Evolutionary conservation across 30 jellyfish, hydroid and myxozoan genomes (phyloP).

Genomic region (Mastigias papua): DNA sequence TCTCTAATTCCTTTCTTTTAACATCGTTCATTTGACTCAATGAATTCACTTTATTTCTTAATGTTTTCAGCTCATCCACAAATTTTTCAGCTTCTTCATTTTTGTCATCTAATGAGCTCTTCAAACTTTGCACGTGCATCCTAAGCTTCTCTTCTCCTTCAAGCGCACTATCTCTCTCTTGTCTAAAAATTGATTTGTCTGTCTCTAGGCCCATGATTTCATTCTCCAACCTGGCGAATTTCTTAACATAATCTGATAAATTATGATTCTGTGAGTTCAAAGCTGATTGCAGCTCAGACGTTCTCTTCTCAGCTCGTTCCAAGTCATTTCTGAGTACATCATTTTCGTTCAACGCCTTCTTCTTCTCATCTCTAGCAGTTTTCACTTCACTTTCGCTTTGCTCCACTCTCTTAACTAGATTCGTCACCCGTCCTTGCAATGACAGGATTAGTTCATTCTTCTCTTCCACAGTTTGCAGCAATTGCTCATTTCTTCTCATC

Average conservation of each 20-base stretch:
- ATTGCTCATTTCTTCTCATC: conserved; percentile 38
- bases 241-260: conserved; percentile 6
- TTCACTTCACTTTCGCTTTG: conserved; percentile 29
- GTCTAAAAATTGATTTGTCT: conserved; percentile 60
- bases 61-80: conserved; percentile 9
- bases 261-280: conserved; percentile 21
- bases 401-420: conserved; percentile 38
- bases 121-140: conserved; percentile 42
- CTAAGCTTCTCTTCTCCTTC: conserved; percentile 46
- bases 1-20: conserved; percentile 38
- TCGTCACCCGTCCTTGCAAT: conserved; percentile 50
- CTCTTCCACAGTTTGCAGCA: conserved; percentile 41
- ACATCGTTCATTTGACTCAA: conserved; percentile 27
- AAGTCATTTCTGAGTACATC: conserved; percentile 31
- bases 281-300: conserved; percentile 35
- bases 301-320: conserved; percentile 27
- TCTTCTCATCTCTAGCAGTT: conserved; percentile 33
- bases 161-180: conserved; percentile 68
- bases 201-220: conserved; percentile 64
- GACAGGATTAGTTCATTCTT: conserved; percentile 57
- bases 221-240: conserved; percentile 28
- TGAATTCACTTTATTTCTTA: conserved; percentile 13
- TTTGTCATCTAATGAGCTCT: neutral
- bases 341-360: conserved; percentile 4
- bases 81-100: conserved; percentile 9